phyloP scores from a whole-genome alignment of 2,888 invertebrate genomes.

The Drosophila recens region DNA sequence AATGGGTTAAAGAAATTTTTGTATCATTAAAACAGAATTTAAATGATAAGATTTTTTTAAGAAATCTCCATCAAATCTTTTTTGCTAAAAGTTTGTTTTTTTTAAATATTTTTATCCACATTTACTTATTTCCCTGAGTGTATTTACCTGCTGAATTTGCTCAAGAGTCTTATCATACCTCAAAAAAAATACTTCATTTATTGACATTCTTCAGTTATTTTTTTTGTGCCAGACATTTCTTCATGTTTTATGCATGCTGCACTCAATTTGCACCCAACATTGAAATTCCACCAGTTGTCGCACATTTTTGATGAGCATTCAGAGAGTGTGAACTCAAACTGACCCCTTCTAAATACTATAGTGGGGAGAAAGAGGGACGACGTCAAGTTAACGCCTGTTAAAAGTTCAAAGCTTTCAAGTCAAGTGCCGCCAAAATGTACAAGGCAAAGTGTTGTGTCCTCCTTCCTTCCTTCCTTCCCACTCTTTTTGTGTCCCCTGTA shows the following conservation, averaged over 20 bases:
- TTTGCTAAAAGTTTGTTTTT: too few species aligned
- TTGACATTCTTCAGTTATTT: slow-evolving; percentile 35
- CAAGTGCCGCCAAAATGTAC: slow-evolving; percentile 48
- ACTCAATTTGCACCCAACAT: slow-evolving; percentile 45
- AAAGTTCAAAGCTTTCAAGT: slow-evolving; percentile 71
- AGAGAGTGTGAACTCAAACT: slow-evolving; percentile 41
- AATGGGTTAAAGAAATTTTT: too few species aligned
- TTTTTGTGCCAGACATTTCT: slow-evolving; percentile 56
- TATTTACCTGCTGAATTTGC: slow-evolving; percentile 7
- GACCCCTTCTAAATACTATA: slow-evolving; percentile 19
- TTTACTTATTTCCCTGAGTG: too few species aligned
- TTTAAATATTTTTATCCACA: too few species aligned
- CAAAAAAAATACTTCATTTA: slow-evolving; percentile 22
- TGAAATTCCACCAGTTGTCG: slow-evolving; percentile 45
- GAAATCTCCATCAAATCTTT: too few species aligned
- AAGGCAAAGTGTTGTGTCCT: slow-evolving; percentile 17
- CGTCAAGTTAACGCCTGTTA: slow-evolving; percentile 32
- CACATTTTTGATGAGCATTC: slow-evolving; percentile 28
- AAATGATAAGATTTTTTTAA: too few species aligned
- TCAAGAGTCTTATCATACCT: slow-evolving; percentile 16
- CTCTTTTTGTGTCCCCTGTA: background rate
- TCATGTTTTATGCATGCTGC: slow-evolving; percentile 72
- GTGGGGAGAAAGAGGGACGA: background rate
- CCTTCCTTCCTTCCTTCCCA: background rate
- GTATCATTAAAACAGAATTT: too few species aligned